Conservation (phyloP, 1,140 invertebrate species). For the Argopecten irradians region DNA sequence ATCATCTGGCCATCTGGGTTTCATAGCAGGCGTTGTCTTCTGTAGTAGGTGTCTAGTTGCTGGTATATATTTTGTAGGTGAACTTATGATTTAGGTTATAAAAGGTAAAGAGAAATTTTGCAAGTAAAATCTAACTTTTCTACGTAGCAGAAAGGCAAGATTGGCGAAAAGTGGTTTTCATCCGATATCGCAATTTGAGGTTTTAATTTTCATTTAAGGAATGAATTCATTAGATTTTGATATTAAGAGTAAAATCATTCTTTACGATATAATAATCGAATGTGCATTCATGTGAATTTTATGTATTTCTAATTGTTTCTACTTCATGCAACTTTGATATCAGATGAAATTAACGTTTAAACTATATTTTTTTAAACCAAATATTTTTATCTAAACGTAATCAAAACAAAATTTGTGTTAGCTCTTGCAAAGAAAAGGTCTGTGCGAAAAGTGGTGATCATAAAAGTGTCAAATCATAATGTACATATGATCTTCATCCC, state of each 20-base stretch:
- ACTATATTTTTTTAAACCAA: background rate
- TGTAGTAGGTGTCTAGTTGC: background rate
- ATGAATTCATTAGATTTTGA: no score
- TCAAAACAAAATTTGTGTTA: background rate
- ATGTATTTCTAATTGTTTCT: no score
- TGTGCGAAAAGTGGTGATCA: background rate
- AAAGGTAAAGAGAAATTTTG: background rate
- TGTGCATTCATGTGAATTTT: background rate
- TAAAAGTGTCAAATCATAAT: constrained; percentile 9
- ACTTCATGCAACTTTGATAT: background rate
- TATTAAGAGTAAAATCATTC: no score
- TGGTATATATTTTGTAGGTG: background rate
- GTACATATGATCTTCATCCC: background rate
- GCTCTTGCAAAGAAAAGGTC: constrained; percentile 20
- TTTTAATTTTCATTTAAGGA: background rate
- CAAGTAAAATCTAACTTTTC: background rate
- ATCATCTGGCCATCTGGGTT: background rate
- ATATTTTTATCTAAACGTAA: background rate
- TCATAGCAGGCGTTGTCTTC: background rate
- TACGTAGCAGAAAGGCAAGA: background rate
- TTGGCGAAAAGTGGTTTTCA: background rate
- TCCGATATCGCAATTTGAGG: background rate
- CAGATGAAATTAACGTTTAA: background rate
- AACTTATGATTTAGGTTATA: background rate
- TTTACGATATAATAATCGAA: background rate